These are phyloP conservation scores for Caenorhabditis drosophilae DNA, from an alignment of 2,888 invertebrate genomes.

Conservation along the genomic window DNA sequence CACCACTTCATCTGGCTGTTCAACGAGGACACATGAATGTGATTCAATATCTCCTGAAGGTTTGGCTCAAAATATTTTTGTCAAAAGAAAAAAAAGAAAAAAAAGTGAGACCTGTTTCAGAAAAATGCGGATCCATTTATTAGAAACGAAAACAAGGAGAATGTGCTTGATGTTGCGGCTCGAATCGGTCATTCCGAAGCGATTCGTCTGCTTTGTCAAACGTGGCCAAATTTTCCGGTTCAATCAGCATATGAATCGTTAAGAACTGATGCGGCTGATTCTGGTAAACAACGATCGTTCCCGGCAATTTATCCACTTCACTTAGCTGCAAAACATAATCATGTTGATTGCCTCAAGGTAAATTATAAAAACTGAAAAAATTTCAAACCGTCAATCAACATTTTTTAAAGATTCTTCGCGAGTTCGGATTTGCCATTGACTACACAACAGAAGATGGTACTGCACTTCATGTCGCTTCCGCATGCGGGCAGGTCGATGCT, in stretches of 20 bases:
- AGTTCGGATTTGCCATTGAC: constrained; percentile 77
- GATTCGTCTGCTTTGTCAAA: constrained; percentile 33
- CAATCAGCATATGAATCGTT: constrained; percentile 46
- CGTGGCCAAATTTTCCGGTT: constrained; percentile 36
- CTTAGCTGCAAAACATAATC: constrained; percentile 80
- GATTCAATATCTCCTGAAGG: constrained; percentile 76
- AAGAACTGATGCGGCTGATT: constrained; percentile 29
- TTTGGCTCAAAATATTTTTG: constrained; percentile 61
- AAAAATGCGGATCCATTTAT: constrained; percentile 56
- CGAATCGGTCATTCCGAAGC: constrained; percentile 73
- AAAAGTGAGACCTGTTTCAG: too few relatives aligned
- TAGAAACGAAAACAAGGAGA: constrained; percentile 77
- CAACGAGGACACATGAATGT: constrained; percentile 78
- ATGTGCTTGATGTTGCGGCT: constrained; percentile 90
- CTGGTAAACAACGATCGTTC: constrained; percentile 35
- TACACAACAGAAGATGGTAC: constrained; percentile 70
- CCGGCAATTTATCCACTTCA: constrained; percentile 76
- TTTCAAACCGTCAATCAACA: neutral
- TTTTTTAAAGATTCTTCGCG: constrained; percentile 72
- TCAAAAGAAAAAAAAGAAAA: too few relatives aligned
- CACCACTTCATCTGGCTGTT: constrained; percentile 81
- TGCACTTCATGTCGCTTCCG: constrained; percentile 68
- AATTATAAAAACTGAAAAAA: neutral
- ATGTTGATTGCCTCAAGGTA: constrained; percentile 72
- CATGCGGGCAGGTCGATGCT: constrained; percentile 65